These are phyloP conservation scores for Elmis aenea DNA, from an alignment of 2,888 invertebrate species.

Conservation along the genomic window DNA sequence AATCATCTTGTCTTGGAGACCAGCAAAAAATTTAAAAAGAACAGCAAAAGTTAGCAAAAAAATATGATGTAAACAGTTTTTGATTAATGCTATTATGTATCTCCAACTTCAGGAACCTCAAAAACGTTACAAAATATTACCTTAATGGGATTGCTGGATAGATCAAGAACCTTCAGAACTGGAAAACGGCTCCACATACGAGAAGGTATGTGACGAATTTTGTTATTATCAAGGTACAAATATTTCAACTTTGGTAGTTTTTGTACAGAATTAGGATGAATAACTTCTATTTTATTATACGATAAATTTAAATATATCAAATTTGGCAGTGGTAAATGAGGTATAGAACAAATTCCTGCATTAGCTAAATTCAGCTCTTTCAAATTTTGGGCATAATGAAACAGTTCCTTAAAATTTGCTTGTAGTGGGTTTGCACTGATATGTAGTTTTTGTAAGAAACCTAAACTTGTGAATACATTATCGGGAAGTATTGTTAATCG, in stretches of 20 bases:
- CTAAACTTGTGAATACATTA: conserved; percentile 80
- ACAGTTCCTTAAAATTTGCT: conserved; percentile 81
- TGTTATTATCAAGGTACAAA: conserved; percentile 73
- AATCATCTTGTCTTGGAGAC: no score
- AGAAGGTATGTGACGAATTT: conserved; percentile 67
- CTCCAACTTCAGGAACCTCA: no score
- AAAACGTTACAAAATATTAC: no score
- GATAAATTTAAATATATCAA: conserved; percentile 77
- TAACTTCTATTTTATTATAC: conserved; percentile 66
- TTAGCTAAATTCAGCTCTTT: conserved; percentile 71
- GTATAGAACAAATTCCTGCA: conserved; percentile 71
- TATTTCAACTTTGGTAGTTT: conserved; percentile 66
- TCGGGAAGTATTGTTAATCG: conserved; percentile 80
- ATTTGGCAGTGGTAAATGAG: conserved; percentile 71
- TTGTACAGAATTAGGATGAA: conserved; percentile 65
- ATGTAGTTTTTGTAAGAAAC: conserved; percentile 72
- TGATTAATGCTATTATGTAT: no score
- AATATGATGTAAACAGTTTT: no score
- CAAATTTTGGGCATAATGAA: conserved; percentile 79
- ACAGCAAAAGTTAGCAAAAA: no score
- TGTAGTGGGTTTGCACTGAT: conserved; percentile 75
- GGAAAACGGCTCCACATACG: conserved; percentile 69
- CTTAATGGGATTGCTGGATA: conserved; percentile 77
- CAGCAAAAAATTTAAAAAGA: no score
- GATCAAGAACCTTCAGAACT: conserved; percentile 68